Evolutionary conservation across 2,113 vertebrate genomes (phyloP).

Genomic region (Cyphomyrus discorhynchus): DNA sequence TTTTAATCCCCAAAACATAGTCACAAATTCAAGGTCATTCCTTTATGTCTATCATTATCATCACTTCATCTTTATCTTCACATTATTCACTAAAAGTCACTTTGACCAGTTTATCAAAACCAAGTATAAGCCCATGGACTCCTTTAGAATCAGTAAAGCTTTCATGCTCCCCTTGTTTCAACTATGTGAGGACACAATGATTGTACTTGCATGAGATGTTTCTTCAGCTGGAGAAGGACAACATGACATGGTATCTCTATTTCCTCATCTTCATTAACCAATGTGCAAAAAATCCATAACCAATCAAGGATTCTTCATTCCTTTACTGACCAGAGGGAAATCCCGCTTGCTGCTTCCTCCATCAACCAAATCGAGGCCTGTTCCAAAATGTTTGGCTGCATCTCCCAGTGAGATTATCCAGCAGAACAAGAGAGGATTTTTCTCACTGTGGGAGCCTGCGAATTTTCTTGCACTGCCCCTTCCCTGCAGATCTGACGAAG

Average conservation of each 20-base stretch:
- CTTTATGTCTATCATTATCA: neutral
- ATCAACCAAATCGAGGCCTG: neutral
- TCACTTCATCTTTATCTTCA: neutral
- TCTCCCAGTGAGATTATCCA: constrained; percentile 2
- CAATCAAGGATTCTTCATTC: neutral
- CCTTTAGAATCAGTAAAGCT: neutral
- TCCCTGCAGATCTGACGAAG: neutral
- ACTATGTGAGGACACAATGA: neutral
- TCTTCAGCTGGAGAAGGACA: neutral
- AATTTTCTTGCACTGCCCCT: neutral
- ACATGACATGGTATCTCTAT: neutral
- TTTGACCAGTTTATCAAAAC: neutral
- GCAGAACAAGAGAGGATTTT: neutral
- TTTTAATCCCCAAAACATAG: neutral
- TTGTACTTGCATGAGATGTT: neutral
- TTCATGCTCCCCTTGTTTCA: neutral
- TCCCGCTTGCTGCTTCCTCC: neutral
- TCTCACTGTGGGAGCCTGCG: neutral
- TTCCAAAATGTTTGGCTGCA: neutral
- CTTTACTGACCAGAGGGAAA: neutral
- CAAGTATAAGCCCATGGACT: neutral
- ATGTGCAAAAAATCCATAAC: neutral
- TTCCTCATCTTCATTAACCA: neutral
- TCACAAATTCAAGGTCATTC: neutral
- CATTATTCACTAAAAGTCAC: neutral